Percentiles rank a stretch among this genome's conserved stretches.
These are phyloP conservation scores for Orthonychiurus folsomi DNA, from an alignment of 2,888 invertebrate species.

Conservation along the genomic window DNA sequence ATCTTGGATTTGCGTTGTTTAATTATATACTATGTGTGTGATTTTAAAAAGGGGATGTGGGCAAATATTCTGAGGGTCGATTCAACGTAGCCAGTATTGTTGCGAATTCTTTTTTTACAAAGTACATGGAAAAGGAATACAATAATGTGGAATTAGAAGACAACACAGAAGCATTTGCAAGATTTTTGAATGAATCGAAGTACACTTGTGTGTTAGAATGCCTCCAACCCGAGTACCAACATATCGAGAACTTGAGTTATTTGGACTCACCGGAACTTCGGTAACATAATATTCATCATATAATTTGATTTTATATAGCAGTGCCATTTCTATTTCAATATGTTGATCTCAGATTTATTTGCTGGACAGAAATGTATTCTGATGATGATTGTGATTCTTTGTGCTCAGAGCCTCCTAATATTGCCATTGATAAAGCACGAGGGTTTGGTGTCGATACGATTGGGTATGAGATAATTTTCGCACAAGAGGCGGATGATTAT, in stretches of 20 bases:
- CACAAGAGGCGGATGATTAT: slow-evolving; percentile 40
- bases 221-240: slow-evolving; percentile 45
- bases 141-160: background rate
- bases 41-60: slow-evolving; percentile 24
- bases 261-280: slow-evolving; percentile 42
- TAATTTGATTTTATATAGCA: background rate
- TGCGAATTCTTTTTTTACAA: slow-evolving; percentile 40
- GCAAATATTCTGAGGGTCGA: slow-evolving; percentile 40
- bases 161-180: background rate
- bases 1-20: background rate
- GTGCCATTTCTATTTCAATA: too few species aligned
- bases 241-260: slow-evolving; percentile 45
- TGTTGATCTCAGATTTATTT: slow-evolving; percentile 30
- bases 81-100: slow-evolving; percentile 43
- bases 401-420: slow-evolving; percentile 26
- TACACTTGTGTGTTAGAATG: slow-evolving; percentile 46
- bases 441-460: slow-evolving; percentile 37
- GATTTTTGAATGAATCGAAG: slow-evolving; percentile 34
- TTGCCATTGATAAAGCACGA: slow-evolving; percentile 29
- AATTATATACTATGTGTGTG: too few species aligned
- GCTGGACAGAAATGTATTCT: slow-evolving; percentile 29
- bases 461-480: slow-evolving; percentile 41
- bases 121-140: slow-evolving; percentile 18
- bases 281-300: slow-evolving; percentile 17
- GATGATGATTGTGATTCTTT: slow-evolving; percentile 19